Evolutionary conservation across 2,888 invertebrate species (phyloP), one percentile per base, ranked within the genome.

Genomic region (Andrena minutula): DNA sequence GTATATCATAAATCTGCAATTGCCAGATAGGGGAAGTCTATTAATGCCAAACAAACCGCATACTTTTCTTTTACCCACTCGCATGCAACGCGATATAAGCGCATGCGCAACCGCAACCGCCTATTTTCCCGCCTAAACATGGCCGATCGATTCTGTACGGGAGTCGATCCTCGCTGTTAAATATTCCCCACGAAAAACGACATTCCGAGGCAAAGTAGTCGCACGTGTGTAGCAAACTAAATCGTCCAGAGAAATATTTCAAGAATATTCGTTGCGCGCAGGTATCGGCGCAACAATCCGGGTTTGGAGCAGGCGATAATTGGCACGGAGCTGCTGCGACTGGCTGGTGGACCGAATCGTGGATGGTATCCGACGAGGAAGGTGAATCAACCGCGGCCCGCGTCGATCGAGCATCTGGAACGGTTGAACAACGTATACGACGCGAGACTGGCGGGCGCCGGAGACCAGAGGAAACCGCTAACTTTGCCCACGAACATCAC

Each of bases 401-500:
- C 97, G 41, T 98, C 97, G 75, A 97, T 97, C 90, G 98, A 98
- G 94, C 97, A 98, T 93, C 95, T 98, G 90, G 98, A 98, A 94
- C 95, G 97, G 90, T 95, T 97, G 93, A 94, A 94, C 89, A 92
- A 90, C 86, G 91, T 93, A 2, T 94, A 92, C 88, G 93, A 93
- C 68, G 92, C 92, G n/a, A 90, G 94, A 68, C 84, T 94, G 83
- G 92, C 95, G 0, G 95, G 95, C 66, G 94, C 94, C 79, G 90
- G 96, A 91, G 91, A 95, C 95, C 85, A 94, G 91, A 95, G 97
- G 91, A 98, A 98, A 92, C 98, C 98, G 5, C 95, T 97, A 86
- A 98, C 98, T n/a, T 95, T 98, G 91, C 98, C 98, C 73, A 98
- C 98, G 79, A 98, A 98, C 95, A 95, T 98, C 92, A 97, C 97